These are phyloP conservation scores for Pachyramphus minor DNA, from an alignment of 2,113 vertebrate species.

Conservation along the genomic window DNA sequence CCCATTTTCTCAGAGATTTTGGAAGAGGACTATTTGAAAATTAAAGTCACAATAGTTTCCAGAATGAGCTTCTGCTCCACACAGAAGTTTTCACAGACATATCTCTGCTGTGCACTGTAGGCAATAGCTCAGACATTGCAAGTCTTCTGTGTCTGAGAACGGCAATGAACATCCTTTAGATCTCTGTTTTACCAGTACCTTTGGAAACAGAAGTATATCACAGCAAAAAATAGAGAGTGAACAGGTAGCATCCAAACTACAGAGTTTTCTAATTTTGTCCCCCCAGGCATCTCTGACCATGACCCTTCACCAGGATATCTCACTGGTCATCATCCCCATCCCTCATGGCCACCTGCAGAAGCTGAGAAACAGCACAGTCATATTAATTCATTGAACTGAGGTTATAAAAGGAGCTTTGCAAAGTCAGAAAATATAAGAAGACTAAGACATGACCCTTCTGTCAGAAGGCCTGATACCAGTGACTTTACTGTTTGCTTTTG, in stretches of 20 bases:
- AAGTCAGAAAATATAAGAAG: background rate
- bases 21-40: background rate
- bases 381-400: background rate
- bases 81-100: background rate
- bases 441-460: background rate
- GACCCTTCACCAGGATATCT: background rate
- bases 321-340: fast-evolving
- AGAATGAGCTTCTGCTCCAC: background rate
- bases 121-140: background rate
- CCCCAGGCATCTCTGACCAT: background rate
- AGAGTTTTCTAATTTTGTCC: background rate
- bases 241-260: background rate
- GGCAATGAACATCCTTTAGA: background rate
- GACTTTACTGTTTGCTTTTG: background rate
- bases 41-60: background rate
- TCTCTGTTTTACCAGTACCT: background rate
- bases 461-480: background rate
- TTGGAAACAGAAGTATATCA: background rate
- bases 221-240: background rate
- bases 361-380: background rate
- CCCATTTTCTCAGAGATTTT: background rate
- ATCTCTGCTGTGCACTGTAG: background rate
- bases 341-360: background rate
- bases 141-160: background rate
- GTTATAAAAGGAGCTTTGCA: background rate